Base-by-base conservation (phyloP, 1,140 invertebrate genomes). In the Pinna nobilis region DNA sequence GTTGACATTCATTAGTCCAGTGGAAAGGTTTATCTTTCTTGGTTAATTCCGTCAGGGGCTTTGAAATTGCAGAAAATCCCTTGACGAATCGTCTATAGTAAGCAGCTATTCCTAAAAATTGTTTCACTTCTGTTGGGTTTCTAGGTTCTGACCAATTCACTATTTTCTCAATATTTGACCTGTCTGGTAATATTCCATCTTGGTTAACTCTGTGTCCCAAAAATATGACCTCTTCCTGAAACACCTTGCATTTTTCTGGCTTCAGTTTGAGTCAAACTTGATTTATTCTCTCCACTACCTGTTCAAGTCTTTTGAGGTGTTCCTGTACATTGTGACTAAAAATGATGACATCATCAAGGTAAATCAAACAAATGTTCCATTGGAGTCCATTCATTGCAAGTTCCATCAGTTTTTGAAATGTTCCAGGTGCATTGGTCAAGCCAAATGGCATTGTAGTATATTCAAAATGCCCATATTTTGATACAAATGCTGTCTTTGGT, bases 361-460 rank as follows among this genome's bases (percentile, higher is more conserved):
- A 79, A 7, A 75, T 64, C 1, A 72, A 37, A 47, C 61, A 71
- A 18, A 18, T 73, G 51, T 77, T 49, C 70, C 74, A 70, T 23
- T 64, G 65, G n/a, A 75, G 67, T 11, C 78, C 76, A 20, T 50
- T 47, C 65, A 81, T 64, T 3, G 80, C 61, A 11, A 70, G 44
- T n/a, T 80, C 65, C 68, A 86, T 82, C 9, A 74, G 50, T 61
- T 79, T 41, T 67, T 79, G 63, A 74, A 84, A 85, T 18, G 76
- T 76, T 30, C 61, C 74, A 11, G 72, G 70, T 41, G 37, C 67
- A 64, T 74, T 82, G 18, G 28, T 50, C 6, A 85, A 57, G 7
- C 77, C 72, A 64, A 84, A 81, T 50, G 75, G 74, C 64, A 81
- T 64, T 3, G 53, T 35, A 23, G n/a, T 63, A 59, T 74, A 78